Conservation (phyloP, 2,888 invertebrate species). For the Sympetrum striolatum region DNA sequence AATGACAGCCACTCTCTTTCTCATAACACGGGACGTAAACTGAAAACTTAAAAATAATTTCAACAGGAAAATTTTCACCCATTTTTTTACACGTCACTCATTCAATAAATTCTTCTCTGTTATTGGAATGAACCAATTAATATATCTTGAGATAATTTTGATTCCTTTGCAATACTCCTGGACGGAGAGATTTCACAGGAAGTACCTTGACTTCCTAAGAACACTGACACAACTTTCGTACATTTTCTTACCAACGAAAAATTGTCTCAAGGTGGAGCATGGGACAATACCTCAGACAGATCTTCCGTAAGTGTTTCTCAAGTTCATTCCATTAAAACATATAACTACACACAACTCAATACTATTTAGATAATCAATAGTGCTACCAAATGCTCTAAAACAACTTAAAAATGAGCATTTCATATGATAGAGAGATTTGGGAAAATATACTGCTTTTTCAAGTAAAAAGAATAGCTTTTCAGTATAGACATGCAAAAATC, state of each 20-base stretch:
- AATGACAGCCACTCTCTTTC: background rate
- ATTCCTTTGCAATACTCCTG: slow-evolving; percentile 44
- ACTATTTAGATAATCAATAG: slow-evolving; percentile 32
- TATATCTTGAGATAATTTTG: slow-evolving; percentile 22
- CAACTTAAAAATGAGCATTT: slow-evolving; percentile 38
- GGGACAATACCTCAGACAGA: background rate
- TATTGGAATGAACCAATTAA: slow-evolving; percentile 4
- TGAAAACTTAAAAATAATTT: background rate
- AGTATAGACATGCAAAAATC: slow-evolving; percentile 38
- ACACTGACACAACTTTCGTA: slow-evolving; percentile 19
- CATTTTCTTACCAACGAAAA: background rate
- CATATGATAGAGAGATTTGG: slow-evolving; percentile 26
- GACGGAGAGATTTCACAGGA: slow-evolving; percentile 36
- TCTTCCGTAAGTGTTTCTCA: background rate
- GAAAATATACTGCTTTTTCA: slow-evolving; percentile 39
- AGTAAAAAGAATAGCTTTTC: slow-evolving; percentile 42
- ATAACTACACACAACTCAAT: slow-evolving; percentile 17
- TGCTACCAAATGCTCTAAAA: slow-evolving; percentile 14
- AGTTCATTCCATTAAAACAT: slow-evolving; percentile 28
- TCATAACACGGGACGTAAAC: background rate
- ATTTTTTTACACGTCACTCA: background rate
- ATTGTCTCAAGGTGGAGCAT: background rate
- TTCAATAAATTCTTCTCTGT: slow-evolving; percentile 5
- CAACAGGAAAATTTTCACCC: slow-evolving; percentile 2
- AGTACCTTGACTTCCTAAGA: slow-evolving; percentile 1